These are phyloP conservation scores for Reticulitermes speratus DNA, from an alignment of 1,140 invertebrate species.

Conservation along the genomic window DNA sequence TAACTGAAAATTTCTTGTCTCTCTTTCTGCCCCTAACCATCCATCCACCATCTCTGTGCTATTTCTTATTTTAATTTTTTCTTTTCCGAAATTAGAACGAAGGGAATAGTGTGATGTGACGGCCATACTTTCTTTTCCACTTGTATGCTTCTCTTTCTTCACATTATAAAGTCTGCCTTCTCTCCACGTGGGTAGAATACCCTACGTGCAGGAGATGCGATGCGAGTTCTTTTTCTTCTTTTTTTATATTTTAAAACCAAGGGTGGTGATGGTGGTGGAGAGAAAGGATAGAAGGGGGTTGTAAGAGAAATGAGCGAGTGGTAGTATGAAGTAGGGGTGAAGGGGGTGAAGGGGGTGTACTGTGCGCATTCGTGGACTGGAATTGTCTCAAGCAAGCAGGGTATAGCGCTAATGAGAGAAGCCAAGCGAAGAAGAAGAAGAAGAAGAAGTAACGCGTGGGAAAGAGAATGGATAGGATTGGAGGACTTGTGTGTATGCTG, in stretches of 20 bases:
- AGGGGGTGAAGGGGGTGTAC: neutral
- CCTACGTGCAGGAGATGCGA: constrained; percentile 1
- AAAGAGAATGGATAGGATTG: constrained; percentile 24
- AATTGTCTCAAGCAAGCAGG: constrained; percentile 26
- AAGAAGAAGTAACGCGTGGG: constrained; percentile 18
- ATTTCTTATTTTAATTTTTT: constrained; percentile 20
- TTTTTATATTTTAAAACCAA: constrained; percentile 20
- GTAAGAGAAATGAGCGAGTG: constrained; percentile 24
- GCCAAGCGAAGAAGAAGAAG: constrained; percentile 16
- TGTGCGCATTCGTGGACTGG: constrained; percentile 28
- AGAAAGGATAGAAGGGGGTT: neutral
- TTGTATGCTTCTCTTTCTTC: neutral
- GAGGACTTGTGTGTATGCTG: constrained; percentile 19
- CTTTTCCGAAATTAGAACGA: constrained; percentile 24
- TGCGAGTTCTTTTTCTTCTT: neutral
- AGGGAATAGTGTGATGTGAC: neutral
- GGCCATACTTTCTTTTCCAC: constrained; percentile 23
- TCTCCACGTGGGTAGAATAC: constrained; percentile 25
- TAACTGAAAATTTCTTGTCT: no score
- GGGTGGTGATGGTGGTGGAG: constrained; percentile 1
- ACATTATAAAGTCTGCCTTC: constrained; percentile 7
- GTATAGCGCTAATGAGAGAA: constrained; percentile 22
- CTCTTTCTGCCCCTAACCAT: neutral
- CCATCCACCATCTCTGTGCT: neutral
- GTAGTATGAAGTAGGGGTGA: neutral